Percentiles rank a stretch among this genome's conserved stretches.
Evolutionary conservation across 1,140 invertebrate genomes (phyloP).

Genomic region (Solenopsis fugax): DNA sequence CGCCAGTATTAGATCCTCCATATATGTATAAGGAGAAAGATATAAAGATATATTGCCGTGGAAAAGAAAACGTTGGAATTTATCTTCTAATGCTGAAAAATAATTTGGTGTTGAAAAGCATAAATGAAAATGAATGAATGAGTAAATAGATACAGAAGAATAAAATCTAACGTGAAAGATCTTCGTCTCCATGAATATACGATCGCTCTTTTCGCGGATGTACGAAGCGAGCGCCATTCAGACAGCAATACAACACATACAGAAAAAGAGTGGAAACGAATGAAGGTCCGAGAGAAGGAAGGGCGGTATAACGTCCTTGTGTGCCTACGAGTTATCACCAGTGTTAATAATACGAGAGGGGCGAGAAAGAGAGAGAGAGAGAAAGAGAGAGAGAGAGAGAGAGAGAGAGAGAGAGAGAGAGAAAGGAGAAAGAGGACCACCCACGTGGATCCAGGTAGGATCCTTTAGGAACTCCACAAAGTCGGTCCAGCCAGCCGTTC

Average conservation of each 20-base stretch:
- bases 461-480: slow-evolving; percentile 57
- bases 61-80: not conserved
- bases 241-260: slow-evolving; percentile 7
- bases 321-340: slow-evolving; percentile 75
- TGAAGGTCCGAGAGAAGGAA: slow-evolving; percentile 47
- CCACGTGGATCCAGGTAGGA: slow-evolving; percentile 75
- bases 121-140: slow-evolving; percentile 41
- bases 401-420: slow-evolving; percentile 41
- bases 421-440: slow-evolving; percentile 72
- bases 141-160: slow-evolving; percentile 14
- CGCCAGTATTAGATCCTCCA: not conserved
- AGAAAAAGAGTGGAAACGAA: slow-evolving; percentile 46
- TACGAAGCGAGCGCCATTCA: slow-evolving; percentile 45
- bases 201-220: slow-evolving; percentile 43
- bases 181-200: slow-evolving; percentile 37
- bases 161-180: slow-evolving; percentile 53
- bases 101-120: slow-evolving; percentile 37
- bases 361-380: slow-evolving; percentile 23
- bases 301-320: slow-evolving; percentile 51
- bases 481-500: slow-evolving; percentile 31
- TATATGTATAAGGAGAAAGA: not conserved
- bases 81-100: slow-evolving; percentile 8
- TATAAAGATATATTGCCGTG: not conserved
- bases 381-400: slow-evolving; percentile 32
- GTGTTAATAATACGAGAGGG: slow-evolving; percentile 76